Evolutionary conservation across 2,113 vertebrate genomes (phyloP), one percentile per base, ranked within the genome.

Genomic region (Setophaga coronata): DNA sequence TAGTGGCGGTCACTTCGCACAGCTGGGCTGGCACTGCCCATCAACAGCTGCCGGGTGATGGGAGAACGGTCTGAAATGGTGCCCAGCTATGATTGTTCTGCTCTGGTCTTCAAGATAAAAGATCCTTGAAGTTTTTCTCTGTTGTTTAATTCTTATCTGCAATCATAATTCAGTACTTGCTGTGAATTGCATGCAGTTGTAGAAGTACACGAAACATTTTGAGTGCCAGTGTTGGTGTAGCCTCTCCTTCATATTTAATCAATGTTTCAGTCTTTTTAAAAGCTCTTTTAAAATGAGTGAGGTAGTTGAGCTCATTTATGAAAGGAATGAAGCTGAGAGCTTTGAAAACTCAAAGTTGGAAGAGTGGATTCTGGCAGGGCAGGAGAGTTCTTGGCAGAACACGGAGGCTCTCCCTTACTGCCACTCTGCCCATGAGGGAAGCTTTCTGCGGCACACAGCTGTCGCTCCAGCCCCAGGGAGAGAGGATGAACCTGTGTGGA

Each of bases 1-100:
- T 97, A 97, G 97, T 95, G 97, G 97, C 90, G 93, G 91, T 76
- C 79, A 33, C 96, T 98, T 94, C 4, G 48, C 67, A 95, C 91
- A 94, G 70, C 94, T 93, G 91, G 26, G 93, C 47, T 81, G 67
- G 64, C 60, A 38, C 36, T 65, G 89, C 91, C 87, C 76, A 19
- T 57, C 66, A 18, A 45, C 86, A 87, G 51, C 92, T 7, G 1
- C 54, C 4, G 2, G 61, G 2, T 45, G 38, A 4, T 77, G 53
- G 70, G 92, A 78, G 72, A 47, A 82, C n/a, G 25, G 33, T 72
- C 66, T 45, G 34, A 85, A 82, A 21, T 74, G 47, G 56, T 70
- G 45, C 86, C 74, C 76, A 51, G 62, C 67, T 85, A 1, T 31
- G 24, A 14, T 18, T 21, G n/a, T 70, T 77, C 58, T 77, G 54